Evolutionary conservation across 2,113 vertebrate genomes (phyloP).

Genomic region (Dolichotis patagonum): DNA sequence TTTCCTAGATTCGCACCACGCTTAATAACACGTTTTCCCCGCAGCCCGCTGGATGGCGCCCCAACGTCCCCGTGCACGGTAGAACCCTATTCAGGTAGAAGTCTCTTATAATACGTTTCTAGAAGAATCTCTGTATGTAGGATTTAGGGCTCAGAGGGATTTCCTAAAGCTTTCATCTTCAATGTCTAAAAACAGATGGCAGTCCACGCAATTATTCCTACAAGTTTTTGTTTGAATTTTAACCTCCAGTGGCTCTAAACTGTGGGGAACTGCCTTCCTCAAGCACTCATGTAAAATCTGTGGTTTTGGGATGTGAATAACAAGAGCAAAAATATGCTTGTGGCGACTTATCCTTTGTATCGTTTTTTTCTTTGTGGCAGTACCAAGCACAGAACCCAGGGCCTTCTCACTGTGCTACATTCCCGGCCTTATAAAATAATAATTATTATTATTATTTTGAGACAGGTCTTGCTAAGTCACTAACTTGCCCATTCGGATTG

Average conservation of each 20-base stretch:
- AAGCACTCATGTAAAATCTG: not conserved
- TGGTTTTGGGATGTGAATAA: not conserved
- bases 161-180: not conserved
- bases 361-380: not conserved
- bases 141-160: not conserved
- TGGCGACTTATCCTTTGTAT: not conserved
- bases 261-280: not conserved
- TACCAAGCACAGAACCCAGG: too few relatives aligned
- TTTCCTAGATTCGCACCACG: rapidly evolving
- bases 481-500: not conserved
- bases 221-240: not conserved
- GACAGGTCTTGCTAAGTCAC: not conserved
- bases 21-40: not conserved
- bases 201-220: not conserved
- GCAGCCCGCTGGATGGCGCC: rapidly evolving
- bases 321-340: rapidly evolving
- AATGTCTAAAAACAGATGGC: not conserved
- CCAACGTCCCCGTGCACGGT: not conserved
- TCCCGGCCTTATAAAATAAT: not conserved
- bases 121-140: not conserved
- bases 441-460: not conserved
- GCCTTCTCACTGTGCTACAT: not conserved
- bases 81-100: not conserved
- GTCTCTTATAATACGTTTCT: not conserved
- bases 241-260: not conserved